A percentile compares a stretch with the other conserved stretches of the same genome.
Evolutionary conservation across 2,888 invertebrate genomes (phyloP).

Genomic region (Cheilosia soror): DNA sequence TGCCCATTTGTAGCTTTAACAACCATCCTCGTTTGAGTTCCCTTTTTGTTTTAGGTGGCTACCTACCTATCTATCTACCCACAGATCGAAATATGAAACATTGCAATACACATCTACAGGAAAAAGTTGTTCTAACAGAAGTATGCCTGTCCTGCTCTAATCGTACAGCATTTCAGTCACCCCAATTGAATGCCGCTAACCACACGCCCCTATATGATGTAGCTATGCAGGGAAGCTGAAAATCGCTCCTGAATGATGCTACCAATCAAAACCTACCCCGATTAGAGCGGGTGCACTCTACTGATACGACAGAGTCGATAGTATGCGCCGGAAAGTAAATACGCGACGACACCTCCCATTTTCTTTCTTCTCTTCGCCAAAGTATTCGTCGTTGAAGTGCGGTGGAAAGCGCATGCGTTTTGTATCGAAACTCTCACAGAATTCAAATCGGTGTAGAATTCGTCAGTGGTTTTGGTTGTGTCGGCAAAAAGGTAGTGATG

Average conservation of each 20-base stretch:
- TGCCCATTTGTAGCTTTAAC: constrained; percentile 71
- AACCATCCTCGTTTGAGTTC: constrained; percentile 60
- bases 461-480: constrained; percentile 53
- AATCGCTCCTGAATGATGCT: constrained; percentile 17
- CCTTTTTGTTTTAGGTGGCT: constrained; percentile 6
- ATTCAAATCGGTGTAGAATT: constrained; percentile 28
- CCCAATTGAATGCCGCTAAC: constrained; percentile 1
- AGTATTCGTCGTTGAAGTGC: constrained; percentile 61
- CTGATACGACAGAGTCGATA: constrained; percentile 26
- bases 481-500: constrained; percentile 44
- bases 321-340: constrained; percentile 24
- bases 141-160: not conserved
- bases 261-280: constrained; percentile 53
- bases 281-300: constrained; percentile 15
- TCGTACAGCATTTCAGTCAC: not conserved
- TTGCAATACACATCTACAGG: constrained; percentile 56
- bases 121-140: constrained; percentile 8
- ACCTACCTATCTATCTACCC: constrained; percentile 22
- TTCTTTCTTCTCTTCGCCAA: constrained; percentile 42
- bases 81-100: constrained; percentile 65
- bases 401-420: constrained; percentile 68
- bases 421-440: constrained; percentile 31
- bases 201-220: constrained; percentile 43
- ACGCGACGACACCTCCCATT: constrained; percentile 65
- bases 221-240: constrained; percentile 14